These are phyloP conservation scores for Drosophila prostipennis DNA, from an alignment of 2,888 invertebrate species.

Conservation along the genomic window DNA sequence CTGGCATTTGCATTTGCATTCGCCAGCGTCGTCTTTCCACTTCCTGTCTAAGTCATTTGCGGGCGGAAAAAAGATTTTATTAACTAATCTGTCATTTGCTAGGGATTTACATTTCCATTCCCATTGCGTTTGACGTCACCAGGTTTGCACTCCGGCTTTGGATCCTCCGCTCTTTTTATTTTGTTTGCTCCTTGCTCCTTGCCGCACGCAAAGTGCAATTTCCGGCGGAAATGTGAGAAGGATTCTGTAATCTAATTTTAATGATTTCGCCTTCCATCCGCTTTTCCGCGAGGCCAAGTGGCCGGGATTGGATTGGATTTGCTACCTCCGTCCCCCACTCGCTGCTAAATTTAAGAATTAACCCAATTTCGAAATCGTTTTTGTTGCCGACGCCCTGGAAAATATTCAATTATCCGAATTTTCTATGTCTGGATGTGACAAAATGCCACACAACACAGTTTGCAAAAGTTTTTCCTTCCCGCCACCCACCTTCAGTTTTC, in stretches of 20 bases:
- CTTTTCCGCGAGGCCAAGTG: slow-evolving; percentile 55
- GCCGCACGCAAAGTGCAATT: slow-evolving; percentile 74
- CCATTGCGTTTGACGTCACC: slow-evolving; percentile 35
- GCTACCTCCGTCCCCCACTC: background rate
- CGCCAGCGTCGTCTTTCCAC: slow-evolving; percentile 3
- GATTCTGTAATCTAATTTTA: slow-evolving; percentile 79
- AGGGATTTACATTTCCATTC: slow-evolving; percentile 9
- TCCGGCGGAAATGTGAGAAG: slow-evolving; percentile 79
- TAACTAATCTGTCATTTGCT: slow-evolving; percentile 77
- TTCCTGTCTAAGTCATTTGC: slow-evolving; percentile 50
- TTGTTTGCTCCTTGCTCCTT: background rate
- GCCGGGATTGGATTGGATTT: slow-evolving; percentile 63
- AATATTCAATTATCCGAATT: slow-evolving; percentile 76
- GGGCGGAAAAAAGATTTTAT: slow-evolving; percentile 73
- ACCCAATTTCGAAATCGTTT: slow-evolving; percentile 70
- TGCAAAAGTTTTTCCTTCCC: slow-evolving; percentile 57
- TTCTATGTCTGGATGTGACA: slow-evolving; percentile 66
- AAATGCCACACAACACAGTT: slow-evolving; percentile 61
- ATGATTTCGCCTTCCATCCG: slow-evolving; percentile 68
- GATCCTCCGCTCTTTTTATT: background rate
- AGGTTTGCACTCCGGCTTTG: slow-evolving; percentile 5
- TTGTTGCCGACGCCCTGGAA: slow-evolving; percentile 43
- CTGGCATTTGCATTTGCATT: slow-evolving; percentile 13
- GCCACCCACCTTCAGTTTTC: background rate
- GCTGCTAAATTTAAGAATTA: slow-evolving; percentile 55